phyloP scores from a whole-genome alignment of 2,113 vertebrate genomes.

The Heteronetta atricapilla region DNA sequence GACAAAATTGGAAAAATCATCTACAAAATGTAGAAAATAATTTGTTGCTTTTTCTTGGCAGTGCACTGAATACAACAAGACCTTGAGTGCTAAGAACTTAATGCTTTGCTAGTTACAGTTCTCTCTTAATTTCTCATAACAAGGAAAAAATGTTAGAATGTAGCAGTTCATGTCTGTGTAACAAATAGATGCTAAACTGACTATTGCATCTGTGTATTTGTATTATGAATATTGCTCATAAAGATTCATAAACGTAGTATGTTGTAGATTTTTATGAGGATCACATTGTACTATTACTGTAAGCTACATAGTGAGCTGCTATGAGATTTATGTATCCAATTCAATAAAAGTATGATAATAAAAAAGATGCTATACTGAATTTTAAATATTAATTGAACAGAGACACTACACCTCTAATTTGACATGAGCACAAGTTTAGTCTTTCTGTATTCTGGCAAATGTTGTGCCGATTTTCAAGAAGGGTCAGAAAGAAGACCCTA shows the following conservation, averaged over 20 bases:
- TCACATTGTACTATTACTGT: not conserved
- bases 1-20: not conserved
- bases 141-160: not conserved
- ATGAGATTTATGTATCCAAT: not conserved
- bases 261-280: not conserved
- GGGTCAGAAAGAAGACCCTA: too few relatives aligned
- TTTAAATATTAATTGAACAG: not conserved
- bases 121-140: slow-evolving; percentile 36
- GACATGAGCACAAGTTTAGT: not conserved
- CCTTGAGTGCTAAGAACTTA: not conserved
- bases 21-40: slow-evolving; percentile 10
- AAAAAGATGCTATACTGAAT: not conserved
- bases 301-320: not conserved
- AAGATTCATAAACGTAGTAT: not conserved
- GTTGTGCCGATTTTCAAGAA: too few relatives aligned
- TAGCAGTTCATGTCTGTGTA: not conserved
- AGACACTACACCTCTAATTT: not conserved
- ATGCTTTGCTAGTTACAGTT: not conserved
- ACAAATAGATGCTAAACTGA: not conserved
- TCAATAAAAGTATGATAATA: not conserved
- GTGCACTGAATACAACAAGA: not conserved
- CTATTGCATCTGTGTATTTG: not conserved
- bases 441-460: too few relatives aligned
- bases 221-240: not conserved
- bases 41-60: slow-evolving; percentile 17